Percentiles rank a stretch among this genome's conserved stretches.
Conservation (phyloP, 2,113 vertebrate species). For the Oncorhynchus nerka region DNA sequence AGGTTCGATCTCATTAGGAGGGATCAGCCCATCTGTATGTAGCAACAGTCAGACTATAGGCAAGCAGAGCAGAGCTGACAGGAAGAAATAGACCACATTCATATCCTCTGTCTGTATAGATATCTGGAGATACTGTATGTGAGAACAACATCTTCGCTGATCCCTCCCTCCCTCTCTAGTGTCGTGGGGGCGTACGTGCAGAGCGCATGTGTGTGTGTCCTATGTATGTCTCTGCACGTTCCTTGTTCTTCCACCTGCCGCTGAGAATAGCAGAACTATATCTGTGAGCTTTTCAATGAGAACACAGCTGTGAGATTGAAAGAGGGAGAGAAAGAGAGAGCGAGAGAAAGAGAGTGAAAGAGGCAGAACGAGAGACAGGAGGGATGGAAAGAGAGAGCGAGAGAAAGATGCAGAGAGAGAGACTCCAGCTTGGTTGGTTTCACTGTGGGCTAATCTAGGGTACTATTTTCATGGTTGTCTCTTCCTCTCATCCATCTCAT, state of each 20-base stretch:
- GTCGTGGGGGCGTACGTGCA: not conserved
- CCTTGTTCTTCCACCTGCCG: not conserved
- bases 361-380: not conserved
- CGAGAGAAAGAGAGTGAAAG: not conserved
- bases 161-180: slow-evolving; percentile 22
- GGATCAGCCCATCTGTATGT: slow-evolving; percentile 63
- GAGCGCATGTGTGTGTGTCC: not conserved
- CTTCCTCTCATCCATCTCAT: slow-evolving; percentile 63
- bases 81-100: slow-evolving; percentile 51
- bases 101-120: slow-evolving; percentile 54
- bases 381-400: not conserved
- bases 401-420: not conserved
- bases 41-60: slow-evolving; percentile 51
- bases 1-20: slow-evolving; percentile 58
- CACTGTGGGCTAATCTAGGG: slow-evolving; percentile 61
- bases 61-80: slow-evolving; percentile 1
- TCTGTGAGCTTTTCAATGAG: not conserved
- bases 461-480: slow-evolving; percentile 73
- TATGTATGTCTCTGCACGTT: not conserved
- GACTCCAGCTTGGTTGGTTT: slow-evolving; percentile 16
- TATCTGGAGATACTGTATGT: too few species aligned
- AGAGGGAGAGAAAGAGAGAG: not conserved
- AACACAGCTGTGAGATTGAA: not conserved
- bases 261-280: not conserved
- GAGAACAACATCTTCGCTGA: slow-evolving; percentile 13